phyloP scores from a whole-genome alignment of 2,797 vertebrate species.

The Alfaro cultratus region DNA sequence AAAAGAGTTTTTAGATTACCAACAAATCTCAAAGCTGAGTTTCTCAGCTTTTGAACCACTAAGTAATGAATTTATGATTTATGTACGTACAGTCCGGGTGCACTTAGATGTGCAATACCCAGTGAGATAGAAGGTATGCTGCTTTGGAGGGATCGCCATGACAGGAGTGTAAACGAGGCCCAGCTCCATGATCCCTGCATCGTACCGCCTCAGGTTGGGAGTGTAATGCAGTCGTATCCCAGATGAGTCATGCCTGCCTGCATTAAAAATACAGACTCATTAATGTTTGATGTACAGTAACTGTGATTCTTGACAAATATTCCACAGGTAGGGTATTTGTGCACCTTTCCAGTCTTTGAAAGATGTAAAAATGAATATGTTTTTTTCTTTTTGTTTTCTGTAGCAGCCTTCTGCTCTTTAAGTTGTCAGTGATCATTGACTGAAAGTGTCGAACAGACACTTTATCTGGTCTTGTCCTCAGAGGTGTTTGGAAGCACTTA shows the following conservation, averaged over 20 bases:
- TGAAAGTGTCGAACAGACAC: not conserved
- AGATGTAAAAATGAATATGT: not conserved
- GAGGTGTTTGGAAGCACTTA: not conserved
- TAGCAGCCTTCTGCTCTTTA: not conserved
- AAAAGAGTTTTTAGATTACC: not conserved
- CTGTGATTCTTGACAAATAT: slow-evolving; percentile 1
- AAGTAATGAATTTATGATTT: not conserved
- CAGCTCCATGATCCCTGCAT: slow-evolving; percentile 96
- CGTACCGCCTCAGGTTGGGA: slow-evolving; percentile 78
- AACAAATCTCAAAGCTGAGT: not conserved
- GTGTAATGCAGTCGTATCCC: slow-evolving; percentile 93
- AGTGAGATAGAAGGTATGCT: slow-evolving; percentile 82
- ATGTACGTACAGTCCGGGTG: slow-evolving; percentile 84
- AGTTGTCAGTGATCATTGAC: not conserved
- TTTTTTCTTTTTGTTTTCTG: not conserved
- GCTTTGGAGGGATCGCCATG: slow-evolving; percentile 92
- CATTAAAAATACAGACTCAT: slow-evolving; percentile 7
- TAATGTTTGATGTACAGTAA: not conserved
- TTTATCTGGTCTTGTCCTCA: not conserved
- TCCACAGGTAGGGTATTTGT: not conserved
- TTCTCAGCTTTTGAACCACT: not conserved
- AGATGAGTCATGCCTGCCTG: slow-evolving; percentile 87
- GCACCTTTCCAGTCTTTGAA: not conserved
- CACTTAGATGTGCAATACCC: slow-evolving; percentile 95
- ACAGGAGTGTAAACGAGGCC: slow-evolving; percentile 93